Evolutionary conservation across 2,888 invertebrate genomes (phyloP).

Genomic region (Tinea semifulvella): DNA sequence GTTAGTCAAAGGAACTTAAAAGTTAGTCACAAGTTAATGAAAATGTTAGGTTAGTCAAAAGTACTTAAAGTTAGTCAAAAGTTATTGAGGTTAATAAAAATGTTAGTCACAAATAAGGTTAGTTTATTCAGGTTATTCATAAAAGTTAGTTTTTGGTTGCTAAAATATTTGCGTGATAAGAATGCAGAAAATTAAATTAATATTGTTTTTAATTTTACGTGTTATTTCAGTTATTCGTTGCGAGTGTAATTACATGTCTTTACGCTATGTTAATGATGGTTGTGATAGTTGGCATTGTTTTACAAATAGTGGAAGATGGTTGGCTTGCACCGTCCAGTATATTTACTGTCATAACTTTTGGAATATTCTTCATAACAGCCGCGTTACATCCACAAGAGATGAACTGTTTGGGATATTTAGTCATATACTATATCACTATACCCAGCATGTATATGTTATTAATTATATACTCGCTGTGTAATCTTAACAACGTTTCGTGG

Average conservation of each 20-base stretch:
- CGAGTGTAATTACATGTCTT: slow-evolving; percentile 77
- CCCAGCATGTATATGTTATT: slow-evolving; percentile 95
- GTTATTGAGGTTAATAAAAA: too few relatives aligned
- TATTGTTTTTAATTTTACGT: too few relatives aligned
- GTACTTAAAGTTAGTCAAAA: too few relatives aligned
- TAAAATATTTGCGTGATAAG: too few relatives aligned
- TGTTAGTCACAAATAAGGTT: too few relatives aligned
- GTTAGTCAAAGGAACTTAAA: too few relatives aligned
- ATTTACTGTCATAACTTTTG: slow-evolving; percentile 80
- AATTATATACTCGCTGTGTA: slow-evolving; percentile 91
- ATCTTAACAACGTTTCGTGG: slow-evolving; percentile 94
- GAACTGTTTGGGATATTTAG: slow-evolving; percentile 66
- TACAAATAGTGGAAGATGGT: slow-evolving; percentile 83
- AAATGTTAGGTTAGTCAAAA: too few relatives aligned
- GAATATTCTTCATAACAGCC: slow-evolving; percentile 71
- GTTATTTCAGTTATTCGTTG: slow-evolving; percentile 72
- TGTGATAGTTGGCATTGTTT: slow-evolving; percentile 80
- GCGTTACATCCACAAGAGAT: slow-evolving; percentile 83
- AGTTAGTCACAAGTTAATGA: too few relatives aligned
- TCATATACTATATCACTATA: slow-evolving; percentile 76
- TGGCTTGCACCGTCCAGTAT: slow-evolving; percentile 83
- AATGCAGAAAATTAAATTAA: too few relatives aligned
- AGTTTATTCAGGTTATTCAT: too few relatives aligned
- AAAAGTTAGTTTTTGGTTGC: too few relatives aligned
- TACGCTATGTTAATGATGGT: slow-evolving; percentile 90